Base-by-base conservation (phyloP, 2,797 vertebrate genomes). In the Mergus octosetaceus region DNA sequence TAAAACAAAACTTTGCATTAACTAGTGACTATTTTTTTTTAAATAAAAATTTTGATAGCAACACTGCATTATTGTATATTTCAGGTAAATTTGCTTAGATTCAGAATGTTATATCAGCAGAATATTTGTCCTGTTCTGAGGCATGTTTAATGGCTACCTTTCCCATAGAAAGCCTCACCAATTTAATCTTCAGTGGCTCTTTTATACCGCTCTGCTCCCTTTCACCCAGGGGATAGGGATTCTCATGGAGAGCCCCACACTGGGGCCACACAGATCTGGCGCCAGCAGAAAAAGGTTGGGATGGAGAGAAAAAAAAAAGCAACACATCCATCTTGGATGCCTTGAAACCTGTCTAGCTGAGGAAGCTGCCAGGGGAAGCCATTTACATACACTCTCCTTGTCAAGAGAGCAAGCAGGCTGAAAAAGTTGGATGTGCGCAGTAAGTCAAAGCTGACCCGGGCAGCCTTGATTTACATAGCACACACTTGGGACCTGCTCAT, bases 401-500 rank as follows among this genome's bases (percentile, higher is more conserved):
- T 96, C 96, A 95, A 89, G 65, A 72, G 96, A 93, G 85, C 69
- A 94, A 94, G 89, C 94, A 93, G 84, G 81, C 95, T 96, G 94
- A 88, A 92, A 94, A 95, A 71, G 74, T 93, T 94, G 86, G 93
- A 85, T 72, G 74, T 61, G 68, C 57, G 21, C 88, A 32, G 78
- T 20, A 38, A 93, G 91, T 10, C 83, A 91, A 77, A 38, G 81
- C 85, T 90, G 95, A 96, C 94, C 95, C 54, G 0, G 74, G 83
- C 83, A 87, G 94, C 94, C 93, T 94, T 82, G 82, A 94, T 96
- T 95, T 96, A 80, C 95, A 92, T 85, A 84, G 91, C 1, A 1
- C 85, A 80, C 97, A 70, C 97, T 90, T 77, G 94, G 96, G 94
- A 94, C 43, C 89, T 49, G 87, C 93, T 97, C 89, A 92, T 97